These are phyloP conservation scores for Sisor rabdophorus DNA, from an alignment of 2,113 vertebrate genomes.

Conservation along the genomic window DNA sequence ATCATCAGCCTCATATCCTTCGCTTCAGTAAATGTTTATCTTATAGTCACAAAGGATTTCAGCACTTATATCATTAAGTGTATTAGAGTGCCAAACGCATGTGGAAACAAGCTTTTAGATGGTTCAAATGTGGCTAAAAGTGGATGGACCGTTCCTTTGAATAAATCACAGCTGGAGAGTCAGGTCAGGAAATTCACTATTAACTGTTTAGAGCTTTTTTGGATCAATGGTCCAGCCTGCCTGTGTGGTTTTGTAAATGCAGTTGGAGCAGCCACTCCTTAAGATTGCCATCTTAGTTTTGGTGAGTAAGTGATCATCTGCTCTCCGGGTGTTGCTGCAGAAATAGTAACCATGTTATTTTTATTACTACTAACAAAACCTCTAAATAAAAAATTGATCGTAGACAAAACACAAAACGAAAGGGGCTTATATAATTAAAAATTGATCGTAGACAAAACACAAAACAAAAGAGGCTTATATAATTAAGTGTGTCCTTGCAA, in stretches of 20 bases:
- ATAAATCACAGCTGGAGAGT: slow-evolving; percentile 53
- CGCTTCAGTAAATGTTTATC: slow-evolving; percentile 46
- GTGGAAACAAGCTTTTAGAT: slow-evolving; percentile 46
- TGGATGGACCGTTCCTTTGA: slow-evolving; percentile 52
- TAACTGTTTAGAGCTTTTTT: slow-evolving; percentile 56
- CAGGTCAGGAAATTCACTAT: slow-evolving; percentile 56
- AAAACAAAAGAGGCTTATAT: neutral
- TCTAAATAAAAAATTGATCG: slow-evolving; percentile 47
- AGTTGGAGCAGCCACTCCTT: slow-evolving; percentile 47
- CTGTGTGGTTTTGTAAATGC: slow-evolving; percentile 48
- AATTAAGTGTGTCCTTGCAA: slow-evolving; percentile 1
- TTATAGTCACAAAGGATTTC: slow-evolving; percentile 55
- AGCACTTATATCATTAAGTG: slow-evolving; percentile 47
- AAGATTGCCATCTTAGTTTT: slow-evolving; percentile 42
- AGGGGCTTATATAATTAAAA: slow-evolving; percentile 13
- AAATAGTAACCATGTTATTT: slow-evolving; percentile 43
- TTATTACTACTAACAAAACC: slow-evolving; percentile 40
- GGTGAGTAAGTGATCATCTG: slow-evolving; percentile 37
- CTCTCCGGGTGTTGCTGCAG: slow-evolving; percentile 33
- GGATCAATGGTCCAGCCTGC: slow-evolving; percentile 48
- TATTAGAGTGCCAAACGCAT: slow-evolving; percentile 25
- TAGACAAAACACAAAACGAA: slow-evolving; percentile 19
- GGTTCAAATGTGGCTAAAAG: slow-evolving; percentile 60
- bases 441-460: slow-evolving; percentile 46
- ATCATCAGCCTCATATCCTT: slow-evolving; percentile 50